phyloP scores from a whole-genome alignment of 2,113 vertebrate species.

The Euleptes europaea region DNA sequence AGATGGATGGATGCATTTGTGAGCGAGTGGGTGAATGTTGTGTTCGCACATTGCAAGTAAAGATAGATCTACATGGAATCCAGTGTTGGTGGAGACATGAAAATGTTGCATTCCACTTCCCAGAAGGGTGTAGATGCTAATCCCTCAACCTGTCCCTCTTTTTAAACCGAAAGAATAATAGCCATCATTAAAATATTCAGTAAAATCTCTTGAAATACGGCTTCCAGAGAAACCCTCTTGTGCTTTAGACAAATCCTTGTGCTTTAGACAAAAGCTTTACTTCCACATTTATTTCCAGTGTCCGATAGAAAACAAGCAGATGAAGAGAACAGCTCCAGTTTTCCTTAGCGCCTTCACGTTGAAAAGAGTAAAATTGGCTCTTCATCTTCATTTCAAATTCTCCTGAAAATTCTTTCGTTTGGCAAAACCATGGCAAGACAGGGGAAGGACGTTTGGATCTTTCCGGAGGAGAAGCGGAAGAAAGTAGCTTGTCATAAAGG shows the following conservation, averaged over 20 bases:
- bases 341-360: constrained; percentile 32
- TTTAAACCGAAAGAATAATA: neutral
- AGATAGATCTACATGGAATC: neutral
- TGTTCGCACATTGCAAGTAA: neutral
- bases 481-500: constrained; percentile 55
- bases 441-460: constrained; percentile 45
- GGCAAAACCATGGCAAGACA: constrained; percentile 40
- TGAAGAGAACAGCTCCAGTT: neutral
- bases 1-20: neutral
- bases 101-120: neutral
- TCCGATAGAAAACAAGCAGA: constrained; percentile 10
- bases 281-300: neutral
- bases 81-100: neutral
- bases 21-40: neutral
- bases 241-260: constrained; percentile 22
- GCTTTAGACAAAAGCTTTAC: constrained; percentile 15
- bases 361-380: neutral
- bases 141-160: neutral
- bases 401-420: constrained; percentile 43
- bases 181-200: neutral
- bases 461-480: constrained; percentile 5
- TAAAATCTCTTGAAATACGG: neutral
- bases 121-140: neutral
- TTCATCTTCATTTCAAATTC: neutral
- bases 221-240: constrained; percentile 1